Conservation (phyloP, 2,888 invertebrate species). For the Himalopsyche tibetana region DNA sequence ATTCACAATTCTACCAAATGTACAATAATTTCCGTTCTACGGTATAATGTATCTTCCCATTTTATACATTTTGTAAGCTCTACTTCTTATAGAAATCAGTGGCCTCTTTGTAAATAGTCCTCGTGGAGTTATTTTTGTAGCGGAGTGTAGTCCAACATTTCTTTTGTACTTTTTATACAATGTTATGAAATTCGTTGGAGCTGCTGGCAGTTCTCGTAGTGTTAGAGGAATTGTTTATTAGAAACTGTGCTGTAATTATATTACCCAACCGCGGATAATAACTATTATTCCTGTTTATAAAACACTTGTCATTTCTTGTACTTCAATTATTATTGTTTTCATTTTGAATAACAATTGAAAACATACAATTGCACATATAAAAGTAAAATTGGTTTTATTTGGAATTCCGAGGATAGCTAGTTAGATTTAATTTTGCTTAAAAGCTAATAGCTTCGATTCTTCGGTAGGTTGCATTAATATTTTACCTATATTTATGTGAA, state of each 20-base stretch:
- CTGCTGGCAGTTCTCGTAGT: conserved; percentile 46
- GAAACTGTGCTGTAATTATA: conserved; percentile 40
- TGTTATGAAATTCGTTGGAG: conserved; percentile 24
- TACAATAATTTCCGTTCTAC: conserved; percentile 35
- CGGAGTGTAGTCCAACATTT: conserved; percentile 21
- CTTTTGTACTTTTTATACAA: conserved; percentile 45
- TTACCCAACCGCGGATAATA: conserved; percentile 5
- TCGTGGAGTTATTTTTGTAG: conserved; percentile 43
- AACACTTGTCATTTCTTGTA: not conserved
- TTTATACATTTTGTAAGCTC: conserved; percentile 59
- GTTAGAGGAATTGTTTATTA: not conserved
- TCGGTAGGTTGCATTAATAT: no score
- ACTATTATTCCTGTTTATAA: conserved; percentile 35
- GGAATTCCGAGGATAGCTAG: no score
- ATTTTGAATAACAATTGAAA: no score
- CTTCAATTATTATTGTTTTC: no score
- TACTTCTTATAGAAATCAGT: conserved; percentile 55
- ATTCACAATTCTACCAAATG: conserved; percentile 25
- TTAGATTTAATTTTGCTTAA: no score
- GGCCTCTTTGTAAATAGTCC: conserved; percentile 54
- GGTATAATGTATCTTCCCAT: conserved; percentile 50
- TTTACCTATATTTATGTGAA: no score
- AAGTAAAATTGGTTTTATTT: no score
- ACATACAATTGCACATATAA: no score
- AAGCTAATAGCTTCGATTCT: no score